Evolutionary conservation across 2,888 invertebrate species (phyloP).

Genomic region (Brachynemurus nebulosus): DNA sequence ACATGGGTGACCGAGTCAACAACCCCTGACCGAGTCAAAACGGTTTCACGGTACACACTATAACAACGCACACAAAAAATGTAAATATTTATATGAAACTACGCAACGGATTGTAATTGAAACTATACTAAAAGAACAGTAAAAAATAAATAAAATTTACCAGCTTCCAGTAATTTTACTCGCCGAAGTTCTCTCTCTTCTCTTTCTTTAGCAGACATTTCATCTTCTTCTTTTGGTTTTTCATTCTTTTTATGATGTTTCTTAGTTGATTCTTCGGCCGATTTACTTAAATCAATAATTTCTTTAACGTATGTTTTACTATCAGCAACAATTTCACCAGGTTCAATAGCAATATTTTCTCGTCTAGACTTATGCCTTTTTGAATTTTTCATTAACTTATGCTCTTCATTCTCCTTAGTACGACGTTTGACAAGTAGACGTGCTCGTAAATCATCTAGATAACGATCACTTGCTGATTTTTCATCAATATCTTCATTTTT

Average conservation of each 20-base stretch:
- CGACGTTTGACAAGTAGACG: conserved; percentile 55
- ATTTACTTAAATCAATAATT: conserved; percentile 30
- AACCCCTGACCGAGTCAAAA: no score
- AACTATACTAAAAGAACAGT: no score
- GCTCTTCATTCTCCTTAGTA: conserved; percentile 41
- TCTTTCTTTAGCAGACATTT: conserved; percentile 28
- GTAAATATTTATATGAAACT: no score
- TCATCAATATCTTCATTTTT: conserved; percentile 28
- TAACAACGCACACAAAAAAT: no score
- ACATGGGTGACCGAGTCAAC: no score
- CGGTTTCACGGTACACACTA: no score
- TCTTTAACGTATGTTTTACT: conserved; percentile 32
- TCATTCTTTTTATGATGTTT: conserved; percentile 8
- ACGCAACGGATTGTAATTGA: no score
- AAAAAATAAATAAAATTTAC: no score
- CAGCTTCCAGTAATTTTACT: conserved; percentile 54
- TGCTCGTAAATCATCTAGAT: conserved; percentile 62
- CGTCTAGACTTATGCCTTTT: conserved; percentile 14
- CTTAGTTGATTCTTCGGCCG: not conserved
- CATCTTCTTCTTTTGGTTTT: conserved; percentile 34
- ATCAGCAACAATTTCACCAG: conserved; percentile 23
- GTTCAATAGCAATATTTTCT: conserved; percentile 11
- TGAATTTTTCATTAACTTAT: conserved; percentile 10
- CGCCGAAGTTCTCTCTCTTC: conserved; percentile 41
- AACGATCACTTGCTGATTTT: conserved; percentile 41